These are phyloP conservation scores for Heliocidaris erythrogramma DNA, from an alignment of 35 echinoderm and acorn worm genomes.

Conservation along the genomic window DNA sequence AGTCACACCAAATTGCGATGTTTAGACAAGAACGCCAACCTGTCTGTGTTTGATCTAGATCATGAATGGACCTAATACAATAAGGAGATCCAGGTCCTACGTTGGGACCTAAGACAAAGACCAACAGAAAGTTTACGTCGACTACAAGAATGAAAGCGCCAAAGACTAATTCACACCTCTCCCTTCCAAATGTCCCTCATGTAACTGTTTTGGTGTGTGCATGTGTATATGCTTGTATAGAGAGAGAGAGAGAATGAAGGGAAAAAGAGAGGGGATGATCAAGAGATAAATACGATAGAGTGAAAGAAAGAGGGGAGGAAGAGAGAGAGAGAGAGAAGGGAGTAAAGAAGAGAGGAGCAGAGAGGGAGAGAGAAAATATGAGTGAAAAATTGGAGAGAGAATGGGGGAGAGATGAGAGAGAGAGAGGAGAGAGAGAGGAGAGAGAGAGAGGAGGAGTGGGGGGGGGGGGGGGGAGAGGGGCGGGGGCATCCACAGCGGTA, in stretches of 20 bases:
- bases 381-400: neutral
- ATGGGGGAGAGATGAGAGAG: neutral
- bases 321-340: neutral
- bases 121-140: constrained; percentile 1
- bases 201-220: neutral
- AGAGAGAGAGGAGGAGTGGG: no score
- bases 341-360: neutral
- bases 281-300: neutral
- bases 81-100: neutral
- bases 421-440: neutral
- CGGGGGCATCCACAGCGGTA: neutral
- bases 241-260: neutral
- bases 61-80: constrained; percentile 13
- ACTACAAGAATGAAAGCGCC: neutral
- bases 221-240: neutral
- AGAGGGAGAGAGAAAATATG: neutral
- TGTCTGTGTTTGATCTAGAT: constrained; percentile 21
- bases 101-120: neutral
- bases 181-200: neutral
- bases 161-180: neutral
- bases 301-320: neutral
- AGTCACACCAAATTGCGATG: constrained; percentile 32
- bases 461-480: no score
- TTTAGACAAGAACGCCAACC: constrained; percentile 30
- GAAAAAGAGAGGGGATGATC: neutral